phyloP scores from a whole-genome alignment of 2,888 invertebrate genomes.

The Tachystola acroxantha region DNA sequence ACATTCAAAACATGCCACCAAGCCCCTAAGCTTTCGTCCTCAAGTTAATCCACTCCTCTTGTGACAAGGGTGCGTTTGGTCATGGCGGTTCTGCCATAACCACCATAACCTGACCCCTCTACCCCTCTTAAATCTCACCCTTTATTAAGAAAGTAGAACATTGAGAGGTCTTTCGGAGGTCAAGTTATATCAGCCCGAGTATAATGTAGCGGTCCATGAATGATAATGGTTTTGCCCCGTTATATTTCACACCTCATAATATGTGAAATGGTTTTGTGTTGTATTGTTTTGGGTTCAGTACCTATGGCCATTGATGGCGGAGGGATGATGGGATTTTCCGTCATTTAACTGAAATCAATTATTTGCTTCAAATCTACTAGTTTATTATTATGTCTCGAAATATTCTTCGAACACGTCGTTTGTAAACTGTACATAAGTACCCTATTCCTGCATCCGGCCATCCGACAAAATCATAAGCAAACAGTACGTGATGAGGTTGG shows the following conservation, averaged over 20 bases:
- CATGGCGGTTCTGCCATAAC: slow-evolving; percentile 1
- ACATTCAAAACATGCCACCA: slow-evolving; percentile 3
- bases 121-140: background rate
- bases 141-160: background rate
- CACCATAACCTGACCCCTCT: background rate
- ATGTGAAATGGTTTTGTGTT: slow-evolving; percentile 13
- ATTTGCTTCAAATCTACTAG: too few relatives aligned
- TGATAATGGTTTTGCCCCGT: slow-evolving; percentile 24
- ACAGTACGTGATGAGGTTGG: slow-evolving; percentile 7
- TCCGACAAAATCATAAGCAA: slow-evolving; percentile 5
- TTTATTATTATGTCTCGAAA: too few relatives aligned
- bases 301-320: too few relatives aligned
- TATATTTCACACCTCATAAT: slow-evolving; percentile 26
- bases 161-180: background rate
- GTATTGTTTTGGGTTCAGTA: slow-evolving; percentile 11
- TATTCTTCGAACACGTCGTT: too few relatives aligned
- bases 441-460: too few relatives aligned
- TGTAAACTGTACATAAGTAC: too few relatives aligned
- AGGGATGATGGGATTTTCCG: too few relatives aligned
- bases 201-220: slow-evolving; percentile 20
- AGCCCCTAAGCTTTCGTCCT: slow-evolving; percentile 5
- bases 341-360: too few relatives aligned
- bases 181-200: background rate
- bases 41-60: slow-evolving; percentile 21
- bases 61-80: slow-evolving; percentile 19